Percentiles rank a stretch among this genome's conserved stretches.
Evolutionary conservation across 2,888 invertebrate genomes (phyloP).

Genomic region (Eulithis prunata): DNA sequence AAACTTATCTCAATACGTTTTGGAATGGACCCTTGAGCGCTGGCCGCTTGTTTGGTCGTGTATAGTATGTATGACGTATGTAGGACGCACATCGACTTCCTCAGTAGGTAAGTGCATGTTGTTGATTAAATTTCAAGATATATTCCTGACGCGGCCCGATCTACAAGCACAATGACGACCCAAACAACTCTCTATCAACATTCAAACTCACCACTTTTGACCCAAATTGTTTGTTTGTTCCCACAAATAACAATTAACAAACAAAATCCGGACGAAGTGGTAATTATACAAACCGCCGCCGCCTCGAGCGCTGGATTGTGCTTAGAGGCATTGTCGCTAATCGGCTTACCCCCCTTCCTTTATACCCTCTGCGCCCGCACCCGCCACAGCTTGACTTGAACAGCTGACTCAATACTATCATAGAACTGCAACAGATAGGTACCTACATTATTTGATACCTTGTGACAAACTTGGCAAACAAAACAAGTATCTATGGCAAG

Average conservation of each 20-base stretch:
- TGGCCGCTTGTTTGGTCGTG: no score
- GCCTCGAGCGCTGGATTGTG: conserved; percentile 30
- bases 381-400: conserved; percentile 1
- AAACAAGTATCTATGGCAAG: no score
- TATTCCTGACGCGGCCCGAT: conserved; percentile 5
- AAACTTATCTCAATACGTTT: no score
- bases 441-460: no score
- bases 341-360: conserved; percentile 31
- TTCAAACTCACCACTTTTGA: conserved; percentile 17
- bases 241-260: conserved; percentile 27
- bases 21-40: no score
- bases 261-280: conserved; percentile 15
- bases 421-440: no score
- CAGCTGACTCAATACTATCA: not conserved
- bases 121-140: not conserved
- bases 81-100: no score
- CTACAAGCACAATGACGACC: conserved; percentile 13
- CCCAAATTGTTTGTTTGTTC: conserved; percentile 24
- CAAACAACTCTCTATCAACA: conserved; percentile 21
- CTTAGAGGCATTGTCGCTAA: conserved; percentile 36
- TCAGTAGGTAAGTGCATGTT: not conserved
- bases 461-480: no score
- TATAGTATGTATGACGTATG: no score
- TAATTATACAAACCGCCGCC: conserved; percentile 24
- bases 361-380: not conserved